Base-by-base conservation (phyloP, 2,888 invertebrate species). In the Rhodophaea formosa region DNA sequence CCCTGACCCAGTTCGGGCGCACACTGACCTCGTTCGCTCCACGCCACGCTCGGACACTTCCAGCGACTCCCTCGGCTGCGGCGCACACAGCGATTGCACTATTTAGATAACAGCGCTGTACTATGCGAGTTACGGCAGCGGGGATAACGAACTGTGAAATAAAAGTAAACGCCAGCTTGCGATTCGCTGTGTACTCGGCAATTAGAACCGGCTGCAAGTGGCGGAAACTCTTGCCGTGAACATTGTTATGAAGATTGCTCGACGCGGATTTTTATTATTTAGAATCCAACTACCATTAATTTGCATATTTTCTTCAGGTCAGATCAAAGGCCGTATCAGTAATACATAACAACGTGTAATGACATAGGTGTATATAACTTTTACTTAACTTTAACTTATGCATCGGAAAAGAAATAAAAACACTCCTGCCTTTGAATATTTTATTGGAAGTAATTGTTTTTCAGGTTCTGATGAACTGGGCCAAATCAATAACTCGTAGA, bases 1-100 rank as follows among this genome's bases (percentile, higher is more conserved):
- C 86, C 82, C 81, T 90, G 90, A 89, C 90, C 90, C 77, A 88
- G 72, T 88, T 90, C 69, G 79, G 80, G 74, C 75, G 83, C 84
- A 86, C 86, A 85, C 72, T 82, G 84, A 84, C 84, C 84, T 73
- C 74, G 61, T 77, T 80, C 54, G 47, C 65, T 68, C 69, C 63
- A 59, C 59, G 65, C 39, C 39, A n/a, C 12, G 39, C 39, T 39
- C 12, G 62, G 67, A 64, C 70, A 68, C 60, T 59, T 67, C 59
- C 58, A 63, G 57, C 64, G 61, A 23, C 23, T 23, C 23, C 23
- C 23, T 23, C 62, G 61, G 65, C 63, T 66, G 64, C 69, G 66
- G 60, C 60, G 73, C 74, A 69, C 72, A 70, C 62, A 64, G 61
- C 62, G 65, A 75, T 75, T 81, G 80, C 79, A 78, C 70, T 76